phyloP scores from a whole-genome alignment of 2,888 invertebrate genomes.

The Folsomia manolachei region DNA sequence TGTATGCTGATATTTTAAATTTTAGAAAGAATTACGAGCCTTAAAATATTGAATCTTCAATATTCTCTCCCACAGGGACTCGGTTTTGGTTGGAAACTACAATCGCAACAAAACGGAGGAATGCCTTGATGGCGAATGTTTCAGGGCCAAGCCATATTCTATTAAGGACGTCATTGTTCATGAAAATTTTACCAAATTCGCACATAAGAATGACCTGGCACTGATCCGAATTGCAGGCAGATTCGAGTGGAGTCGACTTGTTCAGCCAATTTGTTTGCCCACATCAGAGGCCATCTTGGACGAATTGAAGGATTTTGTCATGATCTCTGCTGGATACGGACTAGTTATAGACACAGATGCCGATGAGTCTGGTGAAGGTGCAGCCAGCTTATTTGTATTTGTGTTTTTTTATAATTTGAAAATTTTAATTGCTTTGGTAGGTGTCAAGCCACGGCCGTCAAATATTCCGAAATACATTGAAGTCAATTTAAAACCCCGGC shows the following conservation, averaged over 20 bases:
- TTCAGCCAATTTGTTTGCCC: constrained; percentile 44
- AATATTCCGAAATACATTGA: constrained; percentile 28
- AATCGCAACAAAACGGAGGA: constrained; percentile 28
- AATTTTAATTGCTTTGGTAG: not conserved
- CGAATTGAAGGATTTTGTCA: constrained; percentile 23
- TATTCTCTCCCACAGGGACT: constrained; percentile 24
- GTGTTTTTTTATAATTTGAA: not conserved
- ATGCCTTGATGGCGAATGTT: constrained; percentile 27
- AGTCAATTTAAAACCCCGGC: no score
- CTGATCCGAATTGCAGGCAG: constrained; percentile 29
- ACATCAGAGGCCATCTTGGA: constrained; percentile 29
- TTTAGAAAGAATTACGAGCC: no score
- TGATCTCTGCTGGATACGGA: constrained; percentile 43
- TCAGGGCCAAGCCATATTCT: constrained; percentile 11
- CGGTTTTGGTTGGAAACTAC: constrained; percentile 32
- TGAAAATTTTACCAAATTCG: constrained; percentile 35
- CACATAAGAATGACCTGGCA: constrained; percentile 39
- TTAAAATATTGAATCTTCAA: not conserved
- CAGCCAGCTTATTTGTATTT: not conserved
- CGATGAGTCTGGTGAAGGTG: constrained; percentile 20
- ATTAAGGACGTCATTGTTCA: constrained; percentile 35
- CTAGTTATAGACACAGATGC: no score
- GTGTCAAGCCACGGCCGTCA: not conserved
- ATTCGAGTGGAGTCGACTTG: constrained; percentile 30
- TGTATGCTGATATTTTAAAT: constrained; percentile 26